Evolutionary conservation across 2,797 vertebrate genomes (phyloP), one percentile per base, ranked within the genome.

Genomic region (Mus spretus): DNA sequence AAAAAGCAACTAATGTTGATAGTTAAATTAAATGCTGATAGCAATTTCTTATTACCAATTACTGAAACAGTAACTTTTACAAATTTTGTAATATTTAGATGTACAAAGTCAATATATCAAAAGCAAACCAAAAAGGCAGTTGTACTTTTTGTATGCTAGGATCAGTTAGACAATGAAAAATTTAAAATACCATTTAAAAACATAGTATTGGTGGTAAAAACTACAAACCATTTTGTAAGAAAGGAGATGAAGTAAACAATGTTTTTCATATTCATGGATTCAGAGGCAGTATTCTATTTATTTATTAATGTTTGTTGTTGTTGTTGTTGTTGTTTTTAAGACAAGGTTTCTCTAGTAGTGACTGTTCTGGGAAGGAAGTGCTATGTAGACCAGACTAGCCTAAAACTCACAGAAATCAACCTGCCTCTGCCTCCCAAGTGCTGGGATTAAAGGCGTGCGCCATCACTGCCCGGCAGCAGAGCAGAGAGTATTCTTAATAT

Each of bases 161-260:
- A 95, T 87, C 47, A 82, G 12, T 91, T 89, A 89, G 63, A 92
- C 89, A 97, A 91, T 94, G 70, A 37, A 57, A 34, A 31, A 55
- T 93, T 89, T 13, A 34, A 89, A 67, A 75, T 61, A 55, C 15
- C 10, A 86, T 85, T 93, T 93, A n/a, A 37, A 57, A 95, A 96
- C 34, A 78, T 67, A 37, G 20, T 63, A 72, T 63, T 95, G 55
- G 40, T 37, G 50, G 37, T 63, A 3, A 95, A 93, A 89, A 86
- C 80, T 84, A 40, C 3, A 93, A 86, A 75, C 44, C 9, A 55
- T 47, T 74, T 75, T 57, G 34, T 11, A 94, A 83, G 78, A 90
- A 92, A 67, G 20, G 55, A 86, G 28, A 80, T 40, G 81, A 89
- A 63, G n/a, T 79, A 90, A 92, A 63, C 40, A 93, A 91, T 61